These are phyloP conservation scores for Eubasilissa splendida DNA, from an alignment of 2,888 invertebrate species.

Conservation along the genomic window DNA sequence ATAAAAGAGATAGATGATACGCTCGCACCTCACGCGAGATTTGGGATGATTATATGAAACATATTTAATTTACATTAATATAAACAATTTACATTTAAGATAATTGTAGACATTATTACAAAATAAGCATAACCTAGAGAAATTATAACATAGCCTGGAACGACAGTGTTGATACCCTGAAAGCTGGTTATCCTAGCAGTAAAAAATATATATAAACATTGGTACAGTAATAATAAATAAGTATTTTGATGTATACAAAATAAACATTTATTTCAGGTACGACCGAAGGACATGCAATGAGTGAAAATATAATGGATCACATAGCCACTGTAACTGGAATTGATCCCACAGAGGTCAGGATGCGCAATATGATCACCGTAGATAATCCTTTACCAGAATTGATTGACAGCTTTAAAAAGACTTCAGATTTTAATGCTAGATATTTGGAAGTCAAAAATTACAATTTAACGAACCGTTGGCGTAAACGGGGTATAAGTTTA, in stretches of 20 bases:
- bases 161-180: not conserved
- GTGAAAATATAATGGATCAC: slow-evolving; percentile 80
- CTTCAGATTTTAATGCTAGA: slow-evolving; percentile 73
- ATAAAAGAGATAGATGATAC: no score
- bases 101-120: no score
- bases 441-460: slow-evolving; percentile 70
- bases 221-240: no score
- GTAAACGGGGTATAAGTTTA: slow-evolving; percentile 77
- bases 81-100: no score
- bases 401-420: slow-evolving; percentile 73
- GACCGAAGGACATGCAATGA: slow-evolving; percentile 72
- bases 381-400: slow-evolving; percentile 67
- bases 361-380: slow-evolving; percentile 68
- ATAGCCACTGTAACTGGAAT: slow-evolving; percentile 72
- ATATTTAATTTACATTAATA: no score
- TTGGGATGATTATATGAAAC: no score
- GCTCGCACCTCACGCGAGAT: no score
- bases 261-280: slow-evolving; percentile 19
- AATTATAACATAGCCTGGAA: no score
- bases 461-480: slow-evolving; percentile 82
- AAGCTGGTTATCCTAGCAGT: not conserved
- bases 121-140: no score
- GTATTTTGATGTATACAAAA: not conserved
- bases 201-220: not conserved
- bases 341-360: slow-evolving; percentile 74